Conservation (phyloP, 2,888 invertebrate genomes). For the Ophraella communa region DNA sequence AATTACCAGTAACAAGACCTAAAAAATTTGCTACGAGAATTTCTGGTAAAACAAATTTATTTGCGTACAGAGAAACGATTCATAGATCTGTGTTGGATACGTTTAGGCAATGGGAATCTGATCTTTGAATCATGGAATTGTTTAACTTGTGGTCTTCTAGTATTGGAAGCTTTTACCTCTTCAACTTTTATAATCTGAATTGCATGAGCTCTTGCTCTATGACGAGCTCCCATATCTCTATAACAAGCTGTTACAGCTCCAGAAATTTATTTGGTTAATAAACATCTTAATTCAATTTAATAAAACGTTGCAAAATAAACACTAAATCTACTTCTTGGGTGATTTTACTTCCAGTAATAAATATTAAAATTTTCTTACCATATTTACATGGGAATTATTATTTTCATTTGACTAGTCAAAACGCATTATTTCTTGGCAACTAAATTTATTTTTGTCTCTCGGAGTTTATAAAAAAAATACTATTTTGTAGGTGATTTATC, state of each 20-base stretch:
- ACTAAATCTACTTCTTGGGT: neutral
- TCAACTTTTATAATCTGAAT: conserved; percentile 97
- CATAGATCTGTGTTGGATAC: conserved; percentile 83
- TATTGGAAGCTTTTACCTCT: conserved; percentile 85
- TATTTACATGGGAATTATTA: neutral
- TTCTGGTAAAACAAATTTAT: too few relatives aligned
- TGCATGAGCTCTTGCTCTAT: conserved; percentile 96
- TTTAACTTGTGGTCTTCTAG: conserved; percentile 93
- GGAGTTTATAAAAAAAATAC: conserved; percentile 10
- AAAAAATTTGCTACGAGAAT: too few relatives aligned
- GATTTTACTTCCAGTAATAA: neutral
- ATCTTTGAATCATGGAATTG: conserved; percentile 98
- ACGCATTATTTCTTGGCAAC: conserved; percentile 9
- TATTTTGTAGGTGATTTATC: conserved; percentile 36
- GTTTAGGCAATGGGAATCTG: conserved; percentile 94
- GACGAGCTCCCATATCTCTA: conserved; percentile 98
- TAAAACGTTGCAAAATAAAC: neutral
- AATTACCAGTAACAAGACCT: too few relatives aligned
- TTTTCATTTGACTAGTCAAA: neutral
- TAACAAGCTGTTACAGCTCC: conserved; percentile 53
- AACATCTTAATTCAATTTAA: neutral
- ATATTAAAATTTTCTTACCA: neutral
- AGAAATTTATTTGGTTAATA: neutral
- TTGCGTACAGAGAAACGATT: conserved; percentile 84
- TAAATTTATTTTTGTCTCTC: conserved; percentile 5